phyloP scores from a whole-genome alignment of 2,888 invertebrate genomes.

The Ellobium chinense region DNA sequence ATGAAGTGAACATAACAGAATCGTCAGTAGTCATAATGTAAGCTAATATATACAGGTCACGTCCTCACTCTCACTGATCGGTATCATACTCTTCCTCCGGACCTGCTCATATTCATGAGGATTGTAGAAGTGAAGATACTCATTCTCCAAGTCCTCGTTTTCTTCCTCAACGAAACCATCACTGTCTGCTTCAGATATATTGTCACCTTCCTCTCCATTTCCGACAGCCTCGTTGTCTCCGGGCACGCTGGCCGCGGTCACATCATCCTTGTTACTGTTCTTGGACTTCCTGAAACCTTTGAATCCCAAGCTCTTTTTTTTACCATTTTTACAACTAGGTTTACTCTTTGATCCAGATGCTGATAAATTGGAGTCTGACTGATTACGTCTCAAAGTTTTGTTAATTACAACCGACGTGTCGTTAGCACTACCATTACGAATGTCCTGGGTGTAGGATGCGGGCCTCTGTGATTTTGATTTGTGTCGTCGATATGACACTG shows the following conservation, averaged over 20 bases:
- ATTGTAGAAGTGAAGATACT: not conserved
- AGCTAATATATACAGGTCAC: slow-evolving; percentile 37
- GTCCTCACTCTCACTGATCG: slow-evolving; percentile 28
- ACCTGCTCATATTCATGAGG: not conserved
- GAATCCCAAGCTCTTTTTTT: not conserved
- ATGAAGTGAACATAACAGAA: not conserved
- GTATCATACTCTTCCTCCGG: slow-evolving; percentile 1
- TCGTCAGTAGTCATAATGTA: not conserved
- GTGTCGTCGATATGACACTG: not conserved
- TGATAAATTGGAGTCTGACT: not conserved
- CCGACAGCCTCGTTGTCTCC: not conserved
- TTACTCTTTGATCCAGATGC: not conserved
- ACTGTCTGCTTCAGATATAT: slow-evolving; percentile 32
- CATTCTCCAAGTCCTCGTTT: not conserved
- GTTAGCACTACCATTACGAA: not conserved
- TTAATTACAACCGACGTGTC: not conserved
- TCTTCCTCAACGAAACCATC: slow-evolving; percentile 33
- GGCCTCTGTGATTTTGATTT: not conserved
- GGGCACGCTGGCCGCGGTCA: not conserved
- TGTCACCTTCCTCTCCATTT: not conserved
- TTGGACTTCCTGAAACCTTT: not conserved
- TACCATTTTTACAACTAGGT: too few species aligned
- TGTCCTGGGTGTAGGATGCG: not conserved
- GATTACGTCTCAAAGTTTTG: not conserved
- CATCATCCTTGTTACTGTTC: not conserved